These are phyloP conservation scores for Phalacrocorax carbo DNA, from an alignment of 2,113 vertebrate genomes.

Conservation along the genomic window DNA sequence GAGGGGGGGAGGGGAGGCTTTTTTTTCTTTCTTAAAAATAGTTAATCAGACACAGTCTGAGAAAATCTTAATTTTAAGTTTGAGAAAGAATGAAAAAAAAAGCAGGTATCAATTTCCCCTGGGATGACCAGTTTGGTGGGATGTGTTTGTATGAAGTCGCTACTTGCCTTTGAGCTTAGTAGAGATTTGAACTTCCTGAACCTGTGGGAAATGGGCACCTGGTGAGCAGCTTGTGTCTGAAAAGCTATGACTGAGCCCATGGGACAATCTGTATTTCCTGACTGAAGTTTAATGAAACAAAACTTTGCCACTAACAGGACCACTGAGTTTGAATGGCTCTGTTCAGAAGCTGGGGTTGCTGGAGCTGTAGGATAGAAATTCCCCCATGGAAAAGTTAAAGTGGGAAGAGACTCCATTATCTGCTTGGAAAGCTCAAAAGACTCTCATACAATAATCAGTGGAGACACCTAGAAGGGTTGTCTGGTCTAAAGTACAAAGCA, in stretches of 20 bases:
- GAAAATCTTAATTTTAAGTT: background rate
- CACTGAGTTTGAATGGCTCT: background rate
- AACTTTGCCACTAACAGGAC: background rate
- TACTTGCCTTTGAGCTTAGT: background rate
- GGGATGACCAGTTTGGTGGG: background rate
- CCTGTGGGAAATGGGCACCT: background rate
- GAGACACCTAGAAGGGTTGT: background rate
- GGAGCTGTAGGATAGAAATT: background rate
- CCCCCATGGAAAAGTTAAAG: background rate
- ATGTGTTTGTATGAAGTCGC: background rate
- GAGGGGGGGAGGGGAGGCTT: too few relatives aligned
- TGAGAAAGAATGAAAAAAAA: background rate
- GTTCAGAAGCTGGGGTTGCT: background rate
- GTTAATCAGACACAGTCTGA: background rate
- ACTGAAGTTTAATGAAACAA: conserved; percentile 19
- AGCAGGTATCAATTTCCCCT: background rate
- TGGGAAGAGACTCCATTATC: background rate
- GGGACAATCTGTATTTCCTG: background rate
- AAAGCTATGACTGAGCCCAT: background rate
- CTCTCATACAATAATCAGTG: background rate
- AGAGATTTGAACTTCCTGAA: background rate
- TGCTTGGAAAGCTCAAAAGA: background rate
- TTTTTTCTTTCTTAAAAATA: background rate
- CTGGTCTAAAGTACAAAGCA: background rate
- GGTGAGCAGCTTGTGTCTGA: background rate